Evolutionary conservation across 2,797 vertebrate species (phyloP).

Genomic region (Pseudochaenichthys georgianus): DNA sequence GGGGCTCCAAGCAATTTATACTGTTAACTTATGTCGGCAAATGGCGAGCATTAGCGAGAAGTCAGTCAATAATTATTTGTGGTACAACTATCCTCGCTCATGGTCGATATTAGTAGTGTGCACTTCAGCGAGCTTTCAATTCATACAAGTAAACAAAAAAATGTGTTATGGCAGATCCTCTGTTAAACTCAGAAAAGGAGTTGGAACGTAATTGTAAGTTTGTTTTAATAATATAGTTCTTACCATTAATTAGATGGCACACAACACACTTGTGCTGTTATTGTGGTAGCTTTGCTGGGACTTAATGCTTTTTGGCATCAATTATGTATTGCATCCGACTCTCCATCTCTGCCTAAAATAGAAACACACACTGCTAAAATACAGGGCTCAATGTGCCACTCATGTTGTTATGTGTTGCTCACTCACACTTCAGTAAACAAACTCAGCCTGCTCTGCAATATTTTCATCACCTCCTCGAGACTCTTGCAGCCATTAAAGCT

Average conservation of each 20-base stretch:
- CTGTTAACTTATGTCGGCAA: background rate
- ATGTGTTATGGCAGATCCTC: background rate
- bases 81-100: too few relatives aligned
- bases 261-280: background rate
- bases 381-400: background rate
- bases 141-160: background rate
- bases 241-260: background rate
- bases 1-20: background rate
- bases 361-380: conserved; percentile 4
- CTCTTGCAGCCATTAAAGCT: conserved; percentile 30
- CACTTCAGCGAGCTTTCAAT: background rate
- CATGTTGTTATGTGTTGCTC: conserved; percentile 14
- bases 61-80: too few relatives aligned
- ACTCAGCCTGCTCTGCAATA: conserved; percentile 38
- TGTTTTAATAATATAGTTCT: background rate
- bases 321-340: background rate
- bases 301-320: background rate
- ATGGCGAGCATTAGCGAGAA: background rate
- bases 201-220: background rate
- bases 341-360: background rate
- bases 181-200: background rate
- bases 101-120: background rate
- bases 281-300: background rate
- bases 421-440: conserved; percentile 33
- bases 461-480: conserved; percentile 48